Evolutionary conservation across 2,888 invertebrate species (phyloP), one percentile per base, ranked within the genome.

Genomic region (Eupeodes latifasciatus): DNA sequence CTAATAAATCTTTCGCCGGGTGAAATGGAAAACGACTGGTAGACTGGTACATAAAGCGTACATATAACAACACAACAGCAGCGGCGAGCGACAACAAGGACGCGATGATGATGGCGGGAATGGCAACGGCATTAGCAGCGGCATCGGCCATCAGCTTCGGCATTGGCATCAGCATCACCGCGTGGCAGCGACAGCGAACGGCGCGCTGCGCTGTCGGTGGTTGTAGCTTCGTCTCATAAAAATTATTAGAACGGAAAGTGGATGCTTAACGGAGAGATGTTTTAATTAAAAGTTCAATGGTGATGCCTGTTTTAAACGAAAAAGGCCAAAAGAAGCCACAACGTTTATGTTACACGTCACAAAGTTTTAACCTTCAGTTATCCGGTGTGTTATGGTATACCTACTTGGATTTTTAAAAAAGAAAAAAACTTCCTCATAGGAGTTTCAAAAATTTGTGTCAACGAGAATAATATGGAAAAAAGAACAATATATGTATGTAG

Each of bases 191-290:
- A 51, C n/a, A 27, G 27, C 27, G 3, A 27, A 27, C 27, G 10
- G 5, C 19, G 19, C 19, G 19, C 1, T 47, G 66, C n/a, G 59
- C 53, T 36, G 61, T 5, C 12, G 53, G 67, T n/a, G 72, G 19
- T 59, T 44, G 51, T 27, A 47, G 72, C 71, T 84, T 64, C 84
- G 67, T 84, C 84, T 87, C 87, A 87, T 87, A 87, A 87, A 87
- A 87, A 87, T 87, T 87, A 87, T 87, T 87, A 84, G 87, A 87
- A 87, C 87, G 87, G 87, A 87, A 87, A 84, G 87, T 87, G 80
- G 84, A 87, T 84, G 87, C 84, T 87, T 87, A 87, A 84, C 87
- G 77, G 87, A 77, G 77, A 87, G 87, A 87, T 87, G 84, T 84
- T 87, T 87, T 87, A 87, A 87, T 87, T 87, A 87, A 87, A 87